Percentiles rank a stretch among this genome's conserved stretches.
Evolutionary conservation across 2,888 invertebrate genomes (phyloP).

Genomic region (Synergus japonicus): DNA sequence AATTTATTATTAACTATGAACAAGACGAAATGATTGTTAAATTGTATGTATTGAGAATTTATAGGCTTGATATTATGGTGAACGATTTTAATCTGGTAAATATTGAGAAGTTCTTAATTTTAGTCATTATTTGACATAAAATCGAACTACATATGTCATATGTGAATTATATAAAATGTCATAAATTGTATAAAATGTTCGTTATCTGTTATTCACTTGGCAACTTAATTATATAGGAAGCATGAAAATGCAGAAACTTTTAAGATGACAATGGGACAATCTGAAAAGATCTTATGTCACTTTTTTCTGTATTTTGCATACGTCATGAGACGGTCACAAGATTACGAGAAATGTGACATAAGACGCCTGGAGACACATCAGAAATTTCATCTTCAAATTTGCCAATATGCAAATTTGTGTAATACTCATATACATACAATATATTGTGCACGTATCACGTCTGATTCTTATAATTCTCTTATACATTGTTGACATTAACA

Average conservation of each 20-base stretch:
- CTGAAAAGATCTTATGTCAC: not conserved
- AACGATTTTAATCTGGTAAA: conserved; percentile 5
- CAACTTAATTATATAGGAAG: not conserved
- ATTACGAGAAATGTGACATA: conserved; percentile 22
- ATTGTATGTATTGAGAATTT: conserved; percentile 7
- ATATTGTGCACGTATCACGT: not conserved
- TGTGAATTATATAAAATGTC: not conserved
- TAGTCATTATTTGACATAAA: not conserved
- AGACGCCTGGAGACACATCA: not conserved
- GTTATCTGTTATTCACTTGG: not conserved
- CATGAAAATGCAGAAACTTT: not conserved
- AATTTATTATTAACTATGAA: conserved; percentile 27
- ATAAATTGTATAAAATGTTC: not conserved
- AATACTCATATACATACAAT: not conserved
- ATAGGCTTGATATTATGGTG: not conserved
- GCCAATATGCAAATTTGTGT: not conserved
- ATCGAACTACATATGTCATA: too few species aligned
- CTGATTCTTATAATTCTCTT: not conserved
- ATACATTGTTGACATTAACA: not conserved
- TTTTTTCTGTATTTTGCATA: conserved; percentile 18
- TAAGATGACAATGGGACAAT: not conserved
- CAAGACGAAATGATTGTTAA: conserved; percentile 2
- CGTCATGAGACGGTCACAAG: conserved; percentile 2
- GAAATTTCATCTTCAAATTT: conserved; percentile 8
- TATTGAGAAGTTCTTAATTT: not conserved